Evolutionary conservation across 23 tunicate genomes (phyloP).

Genomic region (Corella eumyota): DNA sequence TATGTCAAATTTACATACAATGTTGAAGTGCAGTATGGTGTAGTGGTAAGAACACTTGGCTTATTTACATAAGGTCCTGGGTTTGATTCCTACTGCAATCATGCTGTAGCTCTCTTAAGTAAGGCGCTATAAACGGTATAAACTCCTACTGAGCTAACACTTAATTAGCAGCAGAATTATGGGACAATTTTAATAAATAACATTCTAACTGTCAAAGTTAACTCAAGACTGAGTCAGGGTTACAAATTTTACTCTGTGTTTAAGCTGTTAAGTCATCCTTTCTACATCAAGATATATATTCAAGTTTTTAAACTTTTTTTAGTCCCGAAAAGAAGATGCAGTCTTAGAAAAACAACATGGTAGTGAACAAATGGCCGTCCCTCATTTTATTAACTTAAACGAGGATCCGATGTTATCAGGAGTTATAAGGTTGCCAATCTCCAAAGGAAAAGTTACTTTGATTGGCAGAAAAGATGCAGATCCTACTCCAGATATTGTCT

Average conservation of each 20-base stretch:
- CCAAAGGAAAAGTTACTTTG: conserved; percentile 47
- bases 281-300: too few relatives aligned
- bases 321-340: conserved; percentile 75
- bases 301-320: not conserved
- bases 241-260: too few relatives aligned
- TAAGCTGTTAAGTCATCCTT: too few relatives aligned
- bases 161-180: too few relatives aligned
- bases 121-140: too few relatives aligned
- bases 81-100: too few relatives aligned
- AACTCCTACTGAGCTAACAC: too few relatives aligned
- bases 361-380: conserved; percentile 14
- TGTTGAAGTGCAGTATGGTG: not conserved
- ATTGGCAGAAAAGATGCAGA: conserved; percentile 98
- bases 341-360: conserved; percentile 30
- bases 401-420: conserved; percentile 98
- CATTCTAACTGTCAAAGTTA: too few relatives aligned
- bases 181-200: too few relatives aligned
- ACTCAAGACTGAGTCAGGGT: too few relatives aligned
- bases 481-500: conserved; percentile 56
- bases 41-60: not conserved
- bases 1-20: not conserved
- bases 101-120: too few relatives aligned
- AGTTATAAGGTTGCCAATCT: conserved; percentile 55
- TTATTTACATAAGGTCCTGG: not conserved
- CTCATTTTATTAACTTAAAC: conserved; percentile 80